A percentile compares a stretch with the other conserved stretches of the same genome.
These are phyloP conservation scores for Tipula lateralis DNA, from an alignment of 2,888 invertebrate genomes.

Conservation along the genomic window DNA sequence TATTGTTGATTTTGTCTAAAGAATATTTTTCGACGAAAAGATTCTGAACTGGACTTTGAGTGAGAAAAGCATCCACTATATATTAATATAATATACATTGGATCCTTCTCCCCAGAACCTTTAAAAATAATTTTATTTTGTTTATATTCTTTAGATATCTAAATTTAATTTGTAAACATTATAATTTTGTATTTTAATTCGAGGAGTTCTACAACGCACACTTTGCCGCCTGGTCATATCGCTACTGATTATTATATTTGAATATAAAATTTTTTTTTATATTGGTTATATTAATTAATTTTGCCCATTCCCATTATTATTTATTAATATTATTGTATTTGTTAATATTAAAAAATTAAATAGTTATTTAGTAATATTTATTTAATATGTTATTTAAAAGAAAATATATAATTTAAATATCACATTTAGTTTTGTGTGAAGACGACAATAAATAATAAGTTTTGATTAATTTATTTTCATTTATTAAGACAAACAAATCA, in stretches of 20 bases:
- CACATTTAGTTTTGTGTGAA: background rate
- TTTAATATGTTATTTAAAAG: background rate
- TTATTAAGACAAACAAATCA: background rate
- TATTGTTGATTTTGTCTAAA: constrained; percentile 26
- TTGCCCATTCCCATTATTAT: constrained; percentile 59
- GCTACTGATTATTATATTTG: constrained; percentile 49
- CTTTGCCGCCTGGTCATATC: constrained; percentile 64
- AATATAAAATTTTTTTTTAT: constrained; percentile 12
- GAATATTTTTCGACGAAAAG: constrained; percentile 25
- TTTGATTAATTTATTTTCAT: background rate
- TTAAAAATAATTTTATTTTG: constrained; percentile 32
- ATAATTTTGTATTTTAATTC: constrained; percentile 36
- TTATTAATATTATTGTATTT: constrained; percentile 33
- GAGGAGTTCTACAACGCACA: constrained; percentile 52
- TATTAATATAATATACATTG: constrained; percentile 35
- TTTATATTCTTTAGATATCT: constrained; percentile 3
- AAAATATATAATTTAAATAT: background rate
- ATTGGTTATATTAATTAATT: constrained; percentile 21
- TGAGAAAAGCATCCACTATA: constrained; percentile 20
- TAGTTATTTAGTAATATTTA: background rate
- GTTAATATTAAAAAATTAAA: background rate
- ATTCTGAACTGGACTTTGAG: constrained; percentile 25
- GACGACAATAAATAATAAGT: background rate
- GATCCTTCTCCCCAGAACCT: constrained; percentile 51
- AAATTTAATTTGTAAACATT: background rate